phyloP scores from a whole-genome alignment of 2,888 invertebrate genomes.

The Leucania comma region DNA sequence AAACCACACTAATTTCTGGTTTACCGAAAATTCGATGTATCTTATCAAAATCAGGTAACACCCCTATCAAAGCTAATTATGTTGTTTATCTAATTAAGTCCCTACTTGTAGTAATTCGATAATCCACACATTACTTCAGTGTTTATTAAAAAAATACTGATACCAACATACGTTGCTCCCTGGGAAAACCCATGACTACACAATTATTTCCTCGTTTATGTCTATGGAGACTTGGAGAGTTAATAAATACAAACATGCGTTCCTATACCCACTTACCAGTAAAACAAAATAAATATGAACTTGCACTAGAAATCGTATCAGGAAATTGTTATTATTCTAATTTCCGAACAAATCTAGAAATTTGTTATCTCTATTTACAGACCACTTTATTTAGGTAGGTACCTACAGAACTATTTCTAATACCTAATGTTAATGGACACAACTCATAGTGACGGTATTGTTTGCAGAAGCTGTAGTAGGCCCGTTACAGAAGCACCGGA shows the following conservation, averaged over 20 bases:
- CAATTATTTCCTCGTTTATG: constrained; percentile 4
- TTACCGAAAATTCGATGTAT: too few relatives aligned
- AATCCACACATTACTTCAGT: neutral
- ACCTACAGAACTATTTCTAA: too few relatives aligned
- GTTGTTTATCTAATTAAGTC: neutral
- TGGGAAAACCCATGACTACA: constrained; percentile 7
- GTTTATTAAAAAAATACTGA: neutral
- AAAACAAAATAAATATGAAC: constrained; percentile 17
- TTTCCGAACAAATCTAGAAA: constrained; percentile 27
- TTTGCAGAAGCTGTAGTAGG: too few relatives aligned
- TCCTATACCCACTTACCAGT: neutral
- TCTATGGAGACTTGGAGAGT: too few relatives aligned
- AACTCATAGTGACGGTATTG: too few relatives aligned
- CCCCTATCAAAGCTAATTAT: neutral
- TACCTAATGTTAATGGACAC: too few relatives aligned
- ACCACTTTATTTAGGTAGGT: too few relatives aligned
- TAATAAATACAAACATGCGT: constrained; percentile 1
- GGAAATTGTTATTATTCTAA: constrained; percentile 1
- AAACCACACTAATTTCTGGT: neutral
- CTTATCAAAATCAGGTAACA: neutral
- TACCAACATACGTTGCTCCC: neutral
- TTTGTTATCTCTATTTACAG: neutral
- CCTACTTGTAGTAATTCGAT: neutral
- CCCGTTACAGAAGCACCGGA: too few relatives aligned
- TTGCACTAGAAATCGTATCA: neutral